Evolutionary conservation across 2,888 invertebrate genomes (phyloP), one percentile per base, ranked within the genome.

Genomic region (Chloromyia formosa): DNA sequence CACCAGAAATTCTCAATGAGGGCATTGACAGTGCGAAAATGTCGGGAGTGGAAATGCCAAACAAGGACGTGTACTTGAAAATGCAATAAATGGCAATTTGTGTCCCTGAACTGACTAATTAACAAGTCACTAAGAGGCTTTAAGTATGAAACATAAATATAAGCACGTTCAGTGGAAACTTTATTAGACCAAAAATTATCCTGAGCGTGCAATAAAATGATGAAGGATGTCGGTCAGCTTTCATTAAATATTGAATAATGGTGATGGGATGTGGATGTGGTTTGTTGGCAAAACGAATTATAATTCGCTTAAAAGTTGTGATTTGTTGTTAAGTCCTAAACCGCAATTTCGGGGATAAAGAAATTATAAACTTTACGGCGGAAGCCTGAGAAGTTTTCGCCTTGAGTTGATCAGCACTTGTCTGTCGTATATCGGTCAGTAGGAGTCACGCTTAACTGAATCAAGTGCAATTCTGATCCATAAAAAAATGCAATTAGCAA

Each of bases 11-110:
- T 49, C 14, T 49, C 16, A 5, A 49, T 1, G 2, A 35, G 27
- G 27, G 7, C 27, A 35, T 35, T 35, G 3, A 35, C 27, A 35
- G 27, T 35, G 27, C 27, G 3, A 35, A 35, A 35, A 35, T 35
- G 27, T 35, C 27, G 27, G 27, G 27, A 35, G 27, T 49, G 12
- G 5, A 3, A 7, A 49, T 49, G 12, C 56, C 27, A 4, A 62
- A 18, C 40, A 40, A 9, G 14, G 62, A 62, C 14, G 62, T 40
- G 2, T 18, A 62, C 62, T 62, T 18, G 62, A 42, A 18, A 62
- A 62, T 16, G 35, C 62, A 27, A 62, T 62, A 62, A 62, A 62
- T 40, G 9, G 16, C 9, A 14, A 35, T 62, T 62, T 62, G 62
- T 16, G 40, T 14, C 40, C 20, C 5, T 40, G 16, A 62, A 62